phyloP scores from a whole-genome alignment of 2,888 invertebrate genomes.

The Blastobasis adustella region DNA sequence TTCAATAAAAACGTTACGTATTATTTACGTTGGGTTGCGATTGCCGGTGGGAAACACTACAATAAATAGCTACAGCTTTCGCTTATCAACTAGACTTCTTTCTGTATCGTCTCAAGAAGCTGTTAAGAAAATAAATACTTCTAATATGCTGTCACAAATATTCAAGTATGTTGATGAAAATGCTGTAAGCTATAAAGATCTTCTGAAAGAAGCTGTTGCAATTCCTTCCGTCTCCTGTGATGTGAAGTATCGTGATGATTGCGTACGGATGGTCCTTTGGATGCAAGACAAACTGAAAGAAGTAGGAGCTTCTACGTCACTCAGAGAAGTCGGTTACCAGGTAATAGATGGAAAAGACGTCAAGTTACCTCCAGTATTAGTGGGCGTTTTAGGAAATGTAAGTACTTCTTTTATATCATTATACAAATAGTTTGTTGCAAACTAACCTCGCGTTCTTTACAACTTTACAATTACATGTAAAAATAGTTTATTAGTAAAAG shows the following conservation, averaged over 20 bases:
- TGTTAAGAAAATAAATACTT: constrained; percentile 46
- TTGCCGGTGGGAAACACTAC: constrained; percentile 28
- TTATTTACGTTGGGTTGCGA: constrained; percentile 29
- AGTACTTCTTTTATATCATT: constrained; percentile 23
- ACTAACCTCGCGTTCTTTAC: neutral
- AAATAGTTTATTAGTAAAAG: too few species aligned
- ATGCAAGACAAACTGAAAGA: constrained; percentile 78
- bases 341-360: constrained; percentile 82
- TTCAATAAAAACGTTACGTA: constrained; percentile 30
- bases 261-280: constrained; percentile 91
- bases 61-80: constrained; percentile 17
- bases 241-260: constrained; percentile 86
- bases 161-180: constrained; percentile 87
- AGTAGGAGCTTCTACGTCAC: constrained; percentile 81
- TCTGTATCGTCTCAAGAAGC: constrained; percentile 30
- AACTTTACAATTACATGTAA: neutral
- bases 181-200: constrained; percentile 82
- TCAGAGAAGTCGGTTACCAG: constrained; percentile 86
- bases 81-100: constrained; percentile 23
- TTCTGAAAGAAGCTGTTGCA: constrained; percentile 89
- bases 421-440: neutral
- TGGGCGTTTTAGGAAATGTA: constrained; percentile 84
- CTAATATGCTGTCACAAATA: constrained; percentile 50
- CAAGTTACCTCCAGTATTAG: constrained; percentile 88
- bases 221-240: constrained; percentile 97